Conservation (phyloP, 2,888 invertebrate genomes). For the Anarsia innoxiella region DNA sequence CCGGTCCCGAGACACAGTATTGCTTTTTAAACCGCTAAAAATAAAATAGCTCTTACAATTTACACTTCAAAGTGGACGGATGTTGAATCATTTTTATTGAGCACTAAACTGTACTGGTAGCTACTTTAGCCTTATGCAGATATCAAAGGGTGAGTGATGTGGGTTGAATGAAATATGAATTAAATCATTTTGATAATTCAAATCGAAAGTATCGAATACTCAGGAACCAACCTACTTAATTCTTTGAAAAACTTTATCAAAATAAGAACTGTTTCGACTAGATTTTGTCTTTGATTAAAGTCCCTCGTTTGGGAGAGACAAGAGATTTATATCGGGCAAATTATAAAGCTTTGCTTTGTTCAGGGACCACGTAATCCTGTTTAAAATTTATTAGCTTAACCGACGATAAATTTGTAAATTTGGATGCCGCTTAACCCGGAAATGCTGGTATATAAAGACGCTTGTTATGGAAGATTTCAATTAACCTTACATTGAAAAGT, state of each 20-base stretch:
- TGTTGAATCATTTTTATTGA: conserved; percentile 46
- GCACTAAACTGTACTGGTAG: conserved; percentile 23
- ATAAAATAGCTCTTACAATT: conserved; percentile 52
- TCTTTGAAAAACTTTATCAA: no score
- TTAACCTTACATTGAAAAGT: conserved; percentile 3
- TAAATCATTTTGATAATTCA: no score
- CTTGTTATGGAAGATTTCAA: conserved; percentile 41
- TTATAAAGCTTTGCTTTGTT: conserved; percentile 68
- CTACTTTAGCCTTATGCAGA: background rate
- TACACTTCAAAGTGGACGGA: conserved; percentile 51
- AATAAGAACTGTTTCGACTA: no score
- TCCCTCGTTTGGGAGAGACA: conserved; percentile 43
- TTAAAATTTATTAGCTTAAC: conserved; percentile 70
- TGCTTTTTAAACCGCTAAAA: conserved; percentile 53
- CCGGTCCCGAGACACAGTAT: conserved; percentile 46
- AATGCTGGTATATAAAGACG: conserved; percentile 55
- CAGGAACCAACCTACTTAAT: no score
- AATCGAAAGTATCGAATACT: no score
- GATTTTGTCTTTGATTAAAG: conserved; percentile 29
- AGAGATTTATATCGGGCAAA: conserved; percentile 65
- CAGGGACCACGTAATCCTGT: conserved; percentile 65
- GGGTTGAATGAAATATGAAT: no score
- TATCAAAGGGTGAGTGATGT: no score
- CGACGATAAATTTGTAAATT: conserved; percentile 69
- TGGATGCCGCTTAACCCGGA: conserved; percentile 62